Percentiles rank a stretch among this genome's conserved stretches.
Conservation (phyloP, 2,797 vertebrate species). For the Eurystomus glaucurus region DNA sequence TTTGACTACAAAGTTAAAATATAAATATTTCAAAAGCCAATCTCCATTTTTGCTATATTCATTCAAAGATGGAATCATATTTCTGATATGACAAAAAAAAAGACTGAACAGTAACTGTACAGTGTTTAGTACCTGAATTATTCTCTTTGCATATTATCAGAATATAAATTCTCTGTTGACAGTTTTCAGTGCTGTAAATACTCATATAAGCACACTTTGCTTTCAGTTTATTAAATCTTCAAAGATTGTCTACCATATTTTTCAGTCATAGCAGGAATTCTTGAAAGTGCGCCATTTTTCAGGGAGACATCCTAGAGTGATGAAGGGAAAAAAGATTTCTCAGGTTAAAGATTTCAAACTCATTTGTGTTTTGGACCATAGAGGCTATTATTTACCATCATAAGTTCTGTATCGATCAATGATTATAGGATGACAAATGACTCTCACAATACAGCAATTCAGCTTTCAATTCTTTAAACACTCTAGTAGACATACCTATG, state of each 20-base stretch:
- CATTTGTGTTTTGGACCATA: not conserved
- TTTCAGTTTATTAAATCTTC: constrained; percentile 2
- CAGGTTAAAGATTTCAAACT: not conserved
- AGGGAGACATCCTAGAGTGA: not conserved
- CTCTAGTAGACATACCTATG: not conserved
- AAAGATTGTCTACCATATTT: not conserved
- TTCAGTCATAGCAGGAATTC: not conserved
- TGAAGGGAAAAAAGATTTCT: not conserved
- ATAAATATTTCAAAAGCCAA: constrained; percentile 39
- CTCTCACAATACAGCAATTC: not conserved
- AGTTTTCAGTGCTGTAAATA: constrained; percentile 8
- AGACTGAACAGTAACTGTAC: not conserved
- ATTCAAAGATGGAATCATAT: not conserved
- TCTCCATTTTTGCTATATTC: not conserved
- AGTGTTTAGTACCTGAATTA: not conserved
- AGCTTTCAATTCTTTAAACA: not conserved
- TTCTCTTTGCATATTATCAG: not conserved
- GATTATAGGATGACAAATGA: not conserved
- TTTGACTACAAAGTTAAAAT: constrained; percentile 1
- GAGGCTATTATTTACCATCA: not conserved
- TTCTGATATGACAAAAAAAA: not conserved
- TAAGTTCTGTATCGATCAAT: not conserved
- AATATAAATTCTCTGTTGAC: not conserved
- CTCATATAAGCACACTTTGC: not conserved
- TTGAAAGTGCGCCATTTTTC: not conserved